These are phyloP conservation scores for Helarctos malayanus DNA, from an alignment of 2,797 vertebrate genomes.

Conservation along the genomic window DNA sequence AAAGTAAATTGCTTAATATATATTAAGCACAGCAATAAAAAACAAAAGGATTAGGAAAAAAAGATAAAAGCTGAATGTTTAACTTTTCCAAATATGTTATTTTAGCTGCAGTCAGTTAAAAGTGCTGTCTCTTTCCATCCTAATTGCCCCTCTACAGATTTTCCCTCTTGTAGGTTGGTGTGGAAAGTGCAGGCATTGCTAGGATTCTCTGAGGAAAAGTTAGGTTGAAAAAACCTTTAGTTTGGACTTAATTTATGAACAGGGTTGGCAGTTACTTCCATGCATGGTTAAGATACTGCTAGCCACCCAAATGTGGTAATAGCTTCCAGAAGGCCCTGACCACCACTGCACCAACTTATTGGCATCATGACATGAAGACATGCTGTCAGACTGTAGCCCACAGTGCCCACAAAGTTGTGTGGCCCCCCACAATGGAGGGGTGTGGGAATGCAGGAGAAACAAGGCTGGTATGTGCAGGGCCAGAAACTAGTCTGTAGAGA, in stretches of 20 bases:
- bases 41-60: not conserved
- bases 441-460: not conserved
- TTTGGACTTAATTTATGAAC: not conserved
- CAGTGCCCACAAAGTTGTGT: not conserved
- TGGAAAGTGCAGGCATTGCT: too few relatives aligned
- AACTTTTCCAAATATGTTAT: not conserved
- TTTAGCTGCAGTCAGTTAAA: not conserved
- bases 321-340: not conserved
- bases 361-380: not conserved
- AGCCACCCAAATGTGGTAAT: not conserved
- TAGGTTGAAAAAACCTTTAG: not conserved
- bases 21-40: not conserved
- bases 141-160: not conserved
- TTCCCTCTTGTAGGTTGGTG: not conserved
- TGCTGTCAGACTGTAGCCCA: not conserved
- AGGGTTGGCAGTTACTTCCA: not conserved
- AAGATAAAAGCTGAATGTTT: not conserved
- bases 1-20: not conserved
- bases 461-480: not conserved
- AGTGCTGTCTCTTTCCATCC: not conserved
- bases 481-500: not conserved
- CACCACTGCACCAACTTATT: not conserved
- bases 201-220: not conserved
- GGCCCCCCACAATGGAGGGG: not conserved
- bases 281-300: not conserved